Percentiles rank a stretch among this genome's conserved stretches.
phyloP scores from a whole-genome alignment of 2,797 vertebrate species.

The Pangasius larnaudii region DNA sequence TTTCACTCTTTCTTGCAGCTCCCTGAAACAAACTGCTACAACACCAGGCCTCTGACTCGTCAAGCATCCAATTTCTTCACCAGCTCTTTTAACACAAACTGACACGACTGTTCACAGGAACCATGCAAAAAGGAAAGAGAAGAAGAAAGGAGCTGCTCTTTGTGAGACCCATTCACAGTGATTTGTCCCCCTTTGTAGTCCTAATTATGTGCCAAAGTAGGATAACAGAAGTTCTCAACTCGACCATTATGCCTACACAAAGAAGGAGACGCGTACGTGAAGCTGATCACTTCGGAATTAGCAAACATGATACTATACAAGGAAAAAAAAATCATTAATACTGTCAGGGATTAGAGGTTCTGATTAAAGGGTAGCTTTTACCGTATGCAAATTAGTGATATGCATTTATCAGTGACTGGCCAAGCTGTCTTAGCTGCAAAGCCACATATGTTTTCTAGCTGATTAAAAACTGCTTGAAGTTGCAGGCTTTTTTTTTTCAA shows the following conservation, averaged over 20 bases:
- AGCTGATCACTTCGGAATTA: conserved; percentile 99
- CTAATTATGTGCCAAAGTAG: conserved; percentile 99
- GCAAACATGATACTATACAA: conserved; percentile 99
- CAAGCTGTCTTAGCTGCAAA: conserved; percentile 99
- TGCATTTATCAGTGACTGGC: conserved; percentile 99
- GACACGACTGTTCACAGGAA: conserved; percentile 82
- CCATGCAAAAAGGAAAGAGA: conserved; percentile 75
- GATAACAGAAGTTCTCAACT: conserved; percentile 99
- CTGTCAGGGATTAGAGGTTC: conserved; percentile 99
- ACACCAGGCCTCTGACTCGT: conserved; percentile 69
- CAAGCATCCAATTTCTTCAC: conserved; percentile 63
- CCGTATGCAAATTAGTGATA: conserved; percentile 99
- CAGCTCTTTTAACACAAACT: conserved; percentile 64
- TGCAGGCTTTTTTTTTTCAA: conserved; percentile 87
- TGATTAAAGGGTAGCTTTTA: conserved; percentile 99
- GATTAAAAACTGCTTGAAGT: conserved; percentile 99
- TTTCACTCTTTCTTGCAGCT: conserved; percentile 55
- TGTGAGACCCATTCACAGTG: conserved; percentile 96
- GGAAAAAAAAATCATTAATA: conserved; percentile 98
- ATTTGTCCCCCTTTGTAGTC: conserved; percentile 99
- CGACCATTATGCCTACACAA: conserved; percentile 99
- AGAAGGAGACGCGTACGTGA: conserved; percentile 99
- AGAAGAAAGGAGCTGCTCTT: conserved; percentile 90
- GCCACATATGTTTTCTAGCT: conserved; percentile 99
- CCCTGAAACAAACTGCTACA: conserved; percentile 70